Evolutionary conservation across 35 echinoderm and acorn worm species (phyloP), one percentile per base, ranked within the genome.

Genomic region (Stichopus chloronotus): DNA sequence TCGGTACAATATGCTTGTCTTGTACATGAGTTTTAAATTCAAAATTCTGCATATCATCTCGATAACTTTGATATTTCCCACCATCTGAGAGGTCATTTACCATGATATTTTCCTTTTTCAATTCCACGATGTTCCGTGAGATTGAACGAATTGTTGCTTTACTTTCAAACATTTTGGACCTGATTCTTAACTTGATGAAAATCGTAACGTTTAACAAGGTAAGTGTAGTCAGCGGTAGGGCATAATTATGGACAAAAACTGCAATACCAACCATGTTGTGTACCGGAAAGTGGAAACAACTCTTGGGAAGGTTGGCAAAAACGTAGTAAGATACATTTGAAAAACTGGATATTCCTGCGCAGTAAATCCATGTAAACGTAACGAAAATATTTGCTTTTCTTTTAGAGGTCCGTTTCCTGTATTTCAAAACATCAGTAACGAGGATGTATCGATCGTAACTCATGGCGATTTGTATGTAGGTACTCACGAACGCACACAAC

Each of bases 401-500:
- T 11, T n/a, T 58, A 5, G 82, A 58, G n/a, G 58, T 58, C 24
- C 21, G 17, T 2, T 22, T 58, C n/a, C 7, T 85, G 52, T 85
- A 58, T 20, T n/a, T 6, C 20, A 85, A 85, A 22, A 12, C 82
- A 85, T 85, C 82, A 21, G 82, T 58, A 56, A 85, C 58, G 1
- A 85, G 14, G 10, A 58, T 14, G 19, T 85, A 85, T 5, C 82
- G 82, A 16, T 85, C 82, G 55, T 85, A 59, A 19, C 82, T 85
- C 82, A 85, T 85, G 9, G 58, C 55, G 16, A 85, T 23, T 10
- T 56, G 55, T 20, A 85, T 19, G 9, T 19, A 55, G 17, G 16
- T 16, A 85, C 54, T 85, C 82, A 58, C 24, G 9, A 58, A 85
- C 3, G 19, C 52, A 8, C 8, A 58, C 22, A 55, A 20, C 58